Evolutionary conservation across 1,140 invertebrate species (phyloP).

Genomic region (Macrobrachium nipponense): DNA sequence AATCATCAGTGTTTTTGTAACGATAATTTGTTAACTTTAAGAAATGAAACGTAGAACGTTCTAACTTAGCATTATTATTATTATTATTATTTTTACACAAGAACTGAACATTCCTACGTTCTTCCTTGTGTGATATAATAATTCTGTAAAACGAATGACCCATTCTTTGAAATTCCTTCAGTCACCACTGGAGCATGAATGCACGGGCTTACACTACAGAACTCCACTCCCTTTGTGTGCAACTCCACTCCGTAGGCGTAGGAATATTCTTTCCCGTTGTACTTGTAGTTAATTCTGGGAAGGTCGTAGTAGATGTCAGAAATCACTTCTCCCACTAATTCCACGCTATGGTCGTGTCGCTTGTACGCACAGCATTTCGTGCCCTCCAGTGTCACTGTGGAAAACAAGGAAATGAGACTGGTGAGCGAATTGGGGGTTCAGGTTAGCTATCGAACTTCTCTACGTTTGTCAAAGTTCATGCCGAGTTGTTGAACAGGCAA

Average conservation of each 20-base stretch:
- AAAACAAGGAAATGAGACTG: not conserved
- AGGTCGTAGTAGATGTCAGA: constrained; percentile 33
- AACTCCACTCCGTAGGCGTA: constrained; percentile 48
- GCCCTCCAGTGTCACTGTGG: constrained; percentile 39
- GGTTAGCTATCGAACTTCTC: too few relatives aligned
- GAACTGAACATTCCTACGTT: too few relatives aligned
- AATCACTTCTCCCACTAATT: constrained; percentile 17
- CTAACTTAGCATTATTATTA: too few relatives aligned
- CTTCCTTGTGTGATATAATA: too few relatives aligned
- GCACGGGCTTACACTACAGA: constrained; percentile 19
- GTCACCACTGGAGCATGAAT: not conserved
- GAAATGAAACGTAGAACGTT: too few relatives aligned
- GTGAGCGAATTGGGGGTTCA: too few relatives aligned
- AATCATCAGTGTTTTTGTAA: too few relatives aligned
- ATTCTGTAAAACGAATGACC: too few relatives aligned
- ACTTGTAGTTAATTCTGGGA: constrained; percentile 51
- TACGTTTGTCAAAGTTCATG: too few relatives aligned
- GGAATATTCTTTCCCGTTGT: constrained; percentile 44
- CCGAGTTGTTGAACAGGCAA: too few relatives aligned
- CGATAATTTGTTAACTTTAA: too few relatives aligned
- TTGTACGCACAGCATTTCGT: constrained; percentile 35
- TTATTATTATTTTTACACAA: too few relatives aligned
- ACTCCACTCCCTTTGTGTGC: constrained; percentile 20
- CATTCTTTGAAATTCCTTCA: not conserved
- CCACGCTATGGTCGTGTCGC: constrained; percentile 19